phyloP scores from a whole-genome alignment of 2,113 vertebrate species.

The Psilopogon haemacephalus region DNA sequence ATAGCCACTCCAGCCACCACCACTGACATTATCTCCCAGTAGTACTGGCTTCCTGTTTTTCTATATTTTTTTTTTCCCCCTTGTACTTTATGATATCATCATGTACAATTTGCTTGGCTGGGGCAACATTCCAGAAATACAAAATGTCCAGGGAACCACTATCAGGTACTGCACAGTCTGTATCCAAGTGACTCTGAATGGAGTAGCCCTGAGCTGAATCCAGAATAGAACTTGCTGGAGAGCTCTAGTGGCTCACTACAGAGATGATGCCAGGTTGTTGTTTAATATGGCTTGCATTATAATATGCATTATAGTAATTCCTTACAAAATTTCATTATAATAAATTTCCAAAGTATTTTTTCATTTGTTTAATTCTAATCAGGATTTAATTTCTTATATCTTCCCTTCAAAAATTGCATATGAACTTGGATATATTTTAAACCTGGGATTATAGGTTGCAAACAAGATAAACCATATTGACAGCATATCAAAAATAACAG shows the following conservation, averaged over 20 bases:
- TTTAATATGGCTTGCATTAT: not conserved
- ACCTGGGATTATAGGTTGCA: not conserved
- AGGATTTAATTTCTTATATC: not conserved
- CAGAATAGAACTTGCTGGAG: not conserved
- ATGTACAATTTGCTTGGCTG: not conserved
- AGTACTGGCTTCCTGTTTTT: not conserved
- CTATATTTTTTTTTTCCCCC: not conserved
- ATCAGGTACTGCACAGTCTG: not conserved
- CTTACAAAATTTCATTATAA: not conserved
- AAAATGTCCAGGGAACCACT: not conserved
- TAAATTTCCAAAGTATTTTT: too few relatives aligned
- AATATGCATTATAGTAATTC: not conserved
- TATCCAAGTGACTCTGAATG: not conserved
- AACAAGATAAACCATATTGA: not conserved
- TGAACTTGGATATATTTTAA: not conserved
- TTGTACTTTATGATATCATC: not conserved
- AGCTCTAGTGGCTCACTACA: not conserved
- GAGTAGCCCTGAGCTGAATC: not conserved
- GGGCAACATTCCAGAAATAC: not conserved
- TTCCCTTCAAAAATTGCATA: not conserved
- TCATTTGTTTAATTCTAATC: not conserved
- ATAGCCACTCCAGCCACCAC: not conserved
- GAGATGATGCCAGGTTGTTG: not conserved
- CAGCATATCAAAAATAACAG: not conserved
- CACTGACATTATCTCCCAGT: not conserved